Conservation (phyloP, 2,113 vertebrate genomes). For the Labrus mixtus region DNA sequence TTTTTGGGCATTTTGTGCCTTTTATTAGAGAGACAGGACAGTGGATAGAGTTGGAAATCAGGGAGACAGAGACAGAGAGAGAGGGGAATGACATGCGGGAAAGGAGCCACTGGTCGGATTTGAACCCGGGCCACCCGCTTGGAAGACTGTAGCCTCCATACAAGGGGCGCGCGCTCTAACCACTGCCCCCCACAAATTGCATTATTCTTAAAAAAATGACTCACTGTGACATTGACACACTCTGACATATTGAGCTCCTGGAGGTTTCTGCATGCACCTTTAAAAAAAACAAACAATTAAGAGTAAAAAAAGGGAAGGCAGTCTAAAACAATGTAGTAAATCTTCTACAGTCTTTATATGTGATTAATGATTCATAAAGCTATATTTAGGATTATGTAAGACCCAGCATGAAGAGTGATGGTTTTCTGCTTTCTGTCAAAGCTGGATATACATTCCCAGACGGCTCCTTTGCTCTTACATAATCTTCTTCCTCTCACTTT, state of each 20-base stretch:
- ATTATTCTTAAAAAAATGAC: constrained; percentile 44
- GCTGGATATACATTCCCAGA: constrained; percentile 26
- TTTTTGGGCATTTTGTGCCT: too few species aligned
- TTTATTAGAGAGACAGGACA: too few species aligned
- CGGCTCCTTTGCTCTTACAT: constrained; percentile 16
- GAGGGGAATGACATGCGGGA: too few species aligned
- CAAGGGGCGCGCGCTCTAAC: too few species aligned
- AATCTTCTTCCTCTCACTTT: constrained; percentile 26
- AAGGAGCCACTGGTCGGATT: too few species aligned
- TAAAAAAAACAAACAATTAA: background rate
- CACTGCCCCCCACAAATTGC: too few species aligned
- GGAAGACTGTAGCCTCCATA: too few species aligned
- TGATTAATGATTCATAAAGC: background rate
- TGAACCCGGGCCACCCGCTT: too few species aligned
- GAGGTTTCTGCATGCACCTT: constrained; percentile 84
- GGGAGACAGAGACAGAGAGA: too few species aligned
- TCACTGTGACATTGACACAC: constrained; percentile 85
- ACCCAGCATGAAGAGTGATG: background rate
- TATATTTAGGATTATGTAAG: background rate
- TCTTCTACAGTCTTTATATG: too few species aligned
- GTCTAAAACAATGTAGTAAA: background rate
- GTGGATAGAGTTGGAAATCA: too few species aligned
- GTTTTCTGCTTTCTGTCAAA: constrained; percentile 17
- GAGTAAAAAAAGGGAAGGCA: background rate
- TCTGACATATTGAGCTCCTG: constrained; percentile 88